Evolutionary conservation across 1,140 invertebrate genomes (phyloP).

Genomic region (Brachionus angularis): DNA sequence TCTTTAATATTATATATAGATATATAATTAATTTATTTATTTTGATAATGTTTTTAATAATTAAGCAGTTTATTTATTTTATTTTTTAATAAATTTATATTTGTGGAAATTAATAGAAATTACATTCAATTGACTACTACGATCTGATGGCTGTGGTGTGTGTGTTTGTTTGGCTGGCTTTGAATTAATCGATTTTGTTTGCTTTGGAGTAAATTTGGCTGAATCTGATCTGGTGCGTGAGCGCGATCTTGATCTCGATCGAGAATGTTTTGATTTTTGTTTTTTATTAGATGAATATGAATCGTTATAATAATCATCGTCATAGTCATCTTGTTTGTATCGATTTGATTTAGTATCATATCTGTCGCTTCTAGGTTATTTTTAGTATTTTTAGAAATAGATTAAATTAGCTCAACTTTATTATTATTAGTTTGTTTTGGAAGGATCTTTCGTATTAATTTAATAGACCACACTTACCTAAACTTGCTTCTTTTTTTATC

Average conservation of each 20-base stretch:
- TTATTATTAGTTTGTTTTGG: too few species aligned
- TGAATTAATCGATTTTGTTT: too few species aligned
- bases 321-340: slow-evolving; percentile 6
- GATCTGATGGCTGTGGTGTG: too few species aligned
- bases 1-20: slow-evolving; percentile 58
- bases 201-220: too few species aligned
- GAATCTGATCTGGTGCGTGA: not conserved
- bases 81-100: too few species aligned
- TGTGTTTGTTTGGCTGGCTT: too few species aligned
- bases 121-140: too few species aligned
- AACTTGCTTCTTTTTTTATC: slow-evolving; percentile 38
- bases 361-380: slow-evolving; percentile 38
- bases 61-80: not conserved
- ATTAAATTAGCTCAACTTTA: too few species aligned
- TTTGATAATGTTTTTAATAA: not conserved
- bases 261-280: not conserved
- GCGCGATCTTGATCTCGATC: not conserved
- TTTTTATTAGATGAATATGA: too few species aligned
- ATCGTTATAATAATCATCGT: slow-evolving; percentile 6
- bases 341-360: not conserved
- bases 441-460: too few species aligned
- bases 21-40: not conserved
- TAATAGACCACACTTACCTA: slow-evolving; percentile 15
- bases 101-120: too few species aligned
- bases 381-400: not conserved